These are phyloP conservation scores for Podilymbus podiceps DNA, from an alignment of 2,113 vertebrate species.

Conservation along the genomic window DNA sequence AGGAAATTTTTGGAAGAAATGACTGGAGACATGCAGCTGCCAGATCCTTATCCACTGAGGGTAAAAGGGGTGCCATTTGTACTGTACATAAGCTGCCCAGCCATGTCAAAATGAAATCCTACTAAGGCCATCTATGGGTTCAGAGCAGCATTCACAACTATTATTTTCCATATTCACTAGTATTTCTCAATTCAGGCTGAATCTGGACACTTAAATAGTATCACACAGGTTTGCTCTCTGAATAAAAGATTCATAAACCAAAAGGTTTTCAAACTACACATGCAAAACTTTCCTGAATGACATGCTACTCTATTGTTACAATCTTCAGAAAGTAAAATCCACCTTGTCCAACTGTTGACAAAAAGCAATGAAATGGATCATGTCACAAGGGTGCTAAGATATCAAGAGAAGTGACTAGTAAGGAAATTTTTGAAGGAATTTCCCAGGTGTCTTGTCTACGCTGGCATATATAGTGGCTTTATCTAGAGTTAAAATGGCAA, in stretches of 20 bases:
- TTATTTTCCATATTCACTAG: not conserved
- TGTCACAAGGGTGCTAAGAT: not conserved
- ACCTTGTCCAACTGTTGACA: not conserved
- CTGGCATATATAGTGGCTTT: conserved; percentile 17
- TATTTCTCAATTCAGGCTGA: not conserved
- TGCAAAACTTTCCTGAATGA: not conserved
- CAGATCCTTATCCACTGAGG: not conserved
- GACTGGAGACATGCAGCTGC: not conserved
- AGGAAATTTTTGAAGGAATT: conserved; percentile 9
- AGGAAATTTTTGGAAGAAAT: not conserved
- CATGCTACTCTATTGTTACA: not conserved
- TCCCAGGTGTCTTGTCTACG: not conserved
- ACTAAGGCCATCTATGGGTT: not conserved
- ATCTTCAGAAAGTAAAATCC: not conserved
- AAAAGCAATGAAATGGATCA: not conserved
- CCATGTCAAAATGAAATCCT: not conserved
- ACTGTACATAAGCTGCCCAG: not conserved
- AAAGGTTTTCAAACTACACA: not conserved
- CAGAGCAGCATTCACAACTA: not conserved
- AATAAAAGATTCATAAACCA: not conserved
- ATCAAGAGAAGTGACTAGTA: not conserved
- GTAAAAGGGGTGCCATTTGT: not conserved
- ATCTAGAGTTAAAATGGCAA: conserved; percentile 46
- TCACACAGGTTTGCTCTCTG: not conserved
- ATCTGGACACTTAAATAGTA: not conserved